Base-by-base conservation (phyloP, 2,113 vertebrate genomes). In the Urocolius indicus region DNA sequence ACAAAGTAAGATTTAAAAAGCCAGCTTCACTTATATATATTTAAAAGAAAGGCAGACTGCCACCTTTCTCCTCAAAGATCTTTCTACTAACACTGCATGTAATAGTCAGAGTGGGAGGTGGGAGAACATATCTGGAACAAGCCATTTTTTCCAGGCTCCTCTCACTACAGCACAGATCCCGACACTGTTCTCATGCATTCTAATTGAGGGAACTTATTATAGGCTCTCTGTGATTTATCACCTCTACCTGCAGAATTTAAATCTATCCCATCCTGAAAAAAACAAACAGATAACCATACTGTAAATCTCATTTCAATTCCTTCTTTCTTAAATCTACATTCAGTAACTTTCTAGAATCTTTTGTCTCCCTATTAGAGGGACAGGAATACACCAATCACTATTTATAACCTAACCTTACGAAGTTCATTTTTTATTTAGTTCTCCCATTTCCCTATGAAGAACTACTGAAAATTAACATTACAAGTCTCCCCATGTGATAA, bases 361-460 rank as follows among this genome's bases (percentile, higher is more conserved):
- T 19, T 52, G 49, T 19, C 66, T 81, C 14, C 11, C 41, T 80
- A 45, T 13, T 34, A n/a, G 15, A 81, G 2, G 6, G 82, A 72
- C 0, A 0, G 26, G 27, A 84, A 90, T 34, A 85, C 17, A 75
- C 0, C 1, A 51, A 2, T 22, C 6, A 34, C 29, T 46, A 61
- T 29, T 76, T 75, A 85, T 2, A 1, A 72, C 13, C 36, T 27
- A 68, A 6, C 5, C 1, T 51, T 29, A 15, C 22, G 30, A 55
- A 26, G 6, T 48, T 83, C 3, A 63, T 57, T 86, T 82, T 80
- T 61, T 21, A 86, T 45, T 71, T 72, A 76, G 16, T 83, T 85
- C 3, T 21, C 26, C 18, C 38, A 45, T 51, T 65, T 71, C 13
- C 45, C 32, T 23, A 29, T 5, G 12, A 49, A 92, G 89, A 63